Evolutionary conservation across 2,113 vertebrate species (phyloP), one percentile per base, ranked within the genome.

Genomic region (Cranoglanis bouderius): DNA sequence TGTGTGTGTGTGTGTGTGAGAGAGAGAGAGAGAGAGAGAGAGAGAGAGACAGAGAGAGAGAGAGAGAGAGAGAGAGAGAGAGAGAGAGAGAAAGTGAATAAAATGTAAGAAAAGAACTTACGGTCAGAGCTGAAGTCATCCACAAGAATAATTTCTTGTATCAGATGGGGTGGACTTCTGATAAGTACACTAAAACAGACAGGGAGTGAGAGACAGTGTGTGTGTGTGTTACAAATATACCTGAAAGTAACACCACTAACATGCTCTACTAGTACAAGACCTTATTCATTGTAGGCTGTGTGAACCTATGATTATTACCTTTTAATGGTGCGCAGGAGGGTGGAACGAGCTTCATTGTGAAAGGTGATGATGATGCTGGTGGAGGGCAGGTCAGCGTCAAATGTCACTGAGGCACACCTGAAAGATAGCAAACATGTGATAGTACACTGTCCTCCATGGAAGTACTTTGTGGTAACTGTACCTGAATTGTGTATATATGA

Each of bases 121-220:
- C 98, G 92, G 90, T 99, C 98, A 0, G 96, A 95, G 94, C 98
- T 99, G 96, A 98, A 99, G 96, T 99, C 98, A 86, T 99, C 98
- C 70, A 99, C 97, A 89, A 99, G 94, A 93, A 99, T 97, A 80
- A 99, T 98, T 93, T 99, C 98, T 90, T 98, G 98, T 91, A 99
- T 97, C 88, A 99, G 94, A 88, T 91, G 93, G 32, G 96, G 90
- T 89, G 98, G 98, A 89, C 97, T 99, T 87, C 98, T 94, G 93
- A 96, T 97, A 92, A 99, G 93, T 89, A 99, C 97, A 4, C 98
- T 99, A 93, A 65, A 92, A 49, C 38, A 87, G 53, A 46, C 49
- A 81, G 4, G 46, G 9, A 89, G n/a, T 19, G 43, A 63, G 32
- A 21, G 21, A 53, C 49, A 35, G n/a, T 59, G 46, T 18, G 65